phyloP scores from a whole-genome alignment of 2,888 invertebrate species.

The Stictocephala bisonia region DNA sequence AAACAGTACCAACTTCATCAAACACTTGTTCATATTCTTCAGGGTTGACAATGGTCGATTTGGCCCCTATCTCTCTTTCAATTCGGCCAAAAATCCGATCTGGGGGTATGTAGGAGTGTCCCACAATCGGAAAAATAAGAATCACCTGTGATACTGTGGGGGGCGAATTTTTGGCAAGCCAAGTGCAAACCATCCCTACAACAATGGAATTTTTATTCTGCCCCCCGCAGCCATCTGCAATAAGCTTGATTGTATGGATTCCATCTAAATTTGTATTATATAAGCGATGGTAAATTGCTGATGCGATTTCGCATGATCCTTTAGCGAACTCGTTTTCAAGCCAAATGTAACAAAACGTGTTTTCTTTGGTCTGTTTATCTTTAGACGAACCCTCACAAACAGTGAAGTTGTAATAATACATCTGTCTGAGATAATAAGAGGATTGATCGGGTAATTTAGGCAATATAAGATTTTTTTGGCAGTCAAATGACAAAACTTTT shows the following conservation, averaged over 20 bases:
- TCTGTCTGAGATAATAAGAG: conserved; percentile 61
- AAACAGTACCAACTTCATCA: conserved; percentile 50
- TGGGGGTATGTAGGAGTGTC: conserved; percentile 60
- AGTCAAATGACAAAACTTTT: conserved; percentile 58
- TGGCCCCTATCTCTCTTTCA: conserved; percentile 55
- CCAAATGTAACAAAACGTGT: conserved; percentile 60
- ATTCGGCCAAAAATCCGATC: conserved; percentile 60
- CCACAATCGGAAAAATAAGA: conserved; percentile 59
- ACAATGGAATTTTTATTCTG: conserved; percentile 38
- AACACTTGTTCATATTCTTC: conserved; percentile 53
- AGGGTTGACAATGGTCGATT: conserved; percentile 47
- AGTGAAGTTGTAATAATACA: conserved; percentile 62
- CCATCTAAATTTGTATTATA: conserved; percentile 22
- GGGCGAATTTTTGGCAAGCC: conserved; percentile 19
- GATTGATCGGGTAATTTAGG: conserved; percentile 62
- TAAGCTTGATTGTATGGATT: conserved; percentile 38
- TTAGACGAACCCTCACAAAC: conserved; percentile 60
- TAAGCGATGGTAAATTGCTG: conserved; percentile 57
- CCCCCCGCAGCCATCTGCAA: conserved; percentile 45
- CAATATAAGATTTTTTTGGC: conserved; percentile 60
- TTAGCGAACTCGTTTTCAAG: conserved; percentile 59
- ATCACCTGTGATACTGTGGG: conserved; percentile 49
- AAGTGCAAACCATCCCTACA: conserved; percentile 41
- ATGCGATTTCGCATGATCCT: conserved; percentile 61
- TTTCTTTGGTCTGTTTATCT: conserved; percentile 54